These are phyloP conservation scores for Pelodytes ibericus DNA, from an alignment of 2,797 vertebrate genomes.

Conservation along the genomic window DNA sequence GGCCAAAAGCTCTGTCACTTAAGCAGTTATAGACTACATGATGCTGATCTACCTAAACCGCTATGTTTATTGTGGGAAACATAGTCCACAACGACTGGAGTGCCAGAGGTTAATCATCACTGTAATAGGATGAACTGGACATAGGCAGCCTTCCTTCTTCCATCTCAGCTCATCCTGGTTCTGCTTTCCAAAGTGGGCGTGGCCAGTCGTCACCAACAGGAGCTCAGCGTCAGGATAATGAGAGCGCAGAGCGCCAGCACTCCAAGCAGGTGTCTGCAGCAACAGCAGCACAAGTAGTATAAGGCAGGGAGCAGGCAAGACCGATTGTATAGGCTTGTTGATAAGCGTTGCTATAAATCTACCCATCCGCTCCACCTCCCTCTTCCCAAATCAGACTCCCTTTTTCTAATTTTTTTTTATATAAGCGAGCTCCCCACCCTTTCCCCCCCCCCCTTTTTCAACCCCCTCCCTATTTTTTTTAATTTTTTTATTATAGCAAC, in stretches of 20 bases:
- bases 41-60: too few species aligned
- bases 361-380: slow-evolving; percentile 35
- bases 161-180: slow-evolving; percentile 6
- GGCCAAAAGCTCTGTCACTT: too few species aligned
- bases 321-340: slow-evolving; percentile 17
- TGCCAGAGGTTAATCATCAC: too few species aligned
- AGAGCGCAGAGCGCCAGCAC: slow-evolving; percentile 30
- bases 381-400: slow-evolving; percentile 26
- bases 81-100: too few species aligned
- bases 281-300: background rate
- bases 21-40: too few species aligned
- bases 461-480: background rate
- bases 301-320: background rate
- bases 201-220: background rate
- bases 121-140: slow-evolving; percentile 5
- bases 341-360: slow-evolving; percentile 3
- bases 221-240: slow-evolving; percentile 3
- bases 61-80: too few species aligned
- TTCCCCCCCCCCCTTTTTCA: background rate
- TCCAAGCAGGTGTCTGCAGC: slow-evolving; percentile 40
- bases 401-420: slow-evolving; percentile 3
- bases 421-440: slow-evolving; percentile 8
- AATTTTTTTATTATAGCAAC: slow-evolving; percentile 23
- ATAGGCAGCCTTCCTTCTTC: slow-evolving; percentile 3
- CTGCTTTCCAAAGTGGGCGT: slow-evolving; percentile 18